Base-by-base conservation (phyloP, 2,797 vertebrate genomes). In the Neoniphon sammara region DNA sequence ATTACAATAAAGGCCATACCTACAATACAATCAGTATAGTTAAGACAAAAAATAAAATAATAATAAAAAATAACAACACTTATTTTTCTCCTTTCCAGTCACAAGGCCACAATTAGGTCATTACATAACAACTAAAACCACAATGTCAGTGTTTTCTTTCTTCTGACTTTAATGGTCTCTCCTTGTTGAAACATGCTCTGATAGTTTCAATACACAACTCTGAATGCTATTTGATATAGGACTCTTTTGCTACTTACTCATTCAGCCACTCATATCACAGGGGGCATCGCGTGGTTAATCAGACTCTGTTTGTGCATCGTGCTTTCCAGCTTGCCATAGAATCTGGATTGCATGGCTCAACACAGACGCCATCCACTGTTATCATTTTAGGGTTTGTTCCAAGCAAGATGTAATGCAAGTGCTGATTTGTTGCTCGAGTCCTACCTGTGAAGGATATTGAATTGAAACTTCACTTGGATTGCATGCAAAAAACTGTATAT, bases 271-370 rank as follows among this genome's bases (percentile, higher is more conserved):
- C 63, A 59, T 88, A 79, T 87, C 78, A 73, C 60, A 66, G 70
- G 49, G 76, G 50, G 66, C 69, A 75, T 70, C 50, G 54, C 85
- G 77, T 52, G 30, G 56, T 83, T 86, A 85, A 87, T 89, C 85
- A 82, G 71, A 81, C 73, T 77, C 73, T 89, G 79, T 88, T 87
- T 86, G 78, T 68, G 85, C 70, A 82, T 84, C 72, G n/a, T 76
- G 82, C 78, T 83, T 80, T 78, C 58, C 55, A 65, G 79, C 72
- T 83, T 78, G 82, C 56, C 81, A 82, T 74, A 67, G 62, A 84
- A 82, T 83, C 82, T 80, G 61, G 21, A 75, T 85, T 82, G 76
- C 69, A 80, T 65, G 81, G 86, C 81, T 82, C 73, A 77, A 77
- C 66, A 75, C 53, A 82, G 88, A 90, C 60, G 57, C 86, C 66